Evolutionary conservation across 2,888 invertebrate genomes (phyloP), one percentile per base, ranked within the genome.

Genomic region (Pterobdella sp.): DNA sequence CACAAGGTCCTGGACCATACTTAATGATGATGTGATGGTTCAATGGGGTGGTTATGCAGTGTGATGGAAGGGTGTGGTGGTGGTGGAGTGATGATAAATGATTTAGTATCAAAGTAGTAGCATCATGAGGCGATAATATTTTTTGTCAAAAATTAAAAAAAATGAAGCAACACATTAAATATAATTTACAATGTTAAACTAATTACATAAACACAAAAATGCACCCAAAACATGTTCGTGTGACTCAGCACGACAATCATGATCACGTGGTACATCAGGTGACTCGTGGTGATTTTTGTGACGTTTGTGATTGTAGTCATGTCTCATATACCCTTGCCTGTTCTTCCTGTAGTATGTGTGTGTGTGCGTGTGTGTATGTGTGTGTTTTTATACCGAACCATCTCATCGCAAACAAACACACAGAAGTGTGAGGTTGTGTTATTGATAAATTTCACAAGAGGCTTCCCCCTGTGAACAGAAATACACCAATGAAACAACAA

Each of bases 1-100:
- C 97, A 98, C 1, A 98, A 86, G 0, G 97, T 98, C 0, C 95
- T 94, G 81, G 93, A 93, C 86, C 95, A 95, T 72, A 96, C 77
- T 76, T 7, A 31, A 22, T 68, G 34, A 22, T n/a, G n/a, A 1
- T 35, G 36, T 36, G 1, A 22, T 67, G 31, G 35, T 67, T 1
- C 22, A 18, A n/a, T 2, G 1, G 1, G 1, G 1, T 67, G 35
- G 14, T 64, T 22, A 26, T 64, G 1, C 18, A 26, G 7, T 14
- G 18, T 64, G 22, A 26, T 1, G 32, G 18, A 18, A 31, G 29
- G 34, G 31, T 26, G 18, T 66, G 14, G 34, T 18, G 22, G 1
- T 66, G 36, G 1, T 34, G 32, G 49, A 42, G 7, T 7, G 7
- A 42, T 42, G 22, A 42, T n/a, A n/a, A n/a, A n/a, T n/a, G n/a